A percentile compares a stretch with the other conserved stretches of the same genome.
phyloP scores from a whole-genome alignment of 2,797 vertebrate species.

The Gambusia yucatana region DNA sequence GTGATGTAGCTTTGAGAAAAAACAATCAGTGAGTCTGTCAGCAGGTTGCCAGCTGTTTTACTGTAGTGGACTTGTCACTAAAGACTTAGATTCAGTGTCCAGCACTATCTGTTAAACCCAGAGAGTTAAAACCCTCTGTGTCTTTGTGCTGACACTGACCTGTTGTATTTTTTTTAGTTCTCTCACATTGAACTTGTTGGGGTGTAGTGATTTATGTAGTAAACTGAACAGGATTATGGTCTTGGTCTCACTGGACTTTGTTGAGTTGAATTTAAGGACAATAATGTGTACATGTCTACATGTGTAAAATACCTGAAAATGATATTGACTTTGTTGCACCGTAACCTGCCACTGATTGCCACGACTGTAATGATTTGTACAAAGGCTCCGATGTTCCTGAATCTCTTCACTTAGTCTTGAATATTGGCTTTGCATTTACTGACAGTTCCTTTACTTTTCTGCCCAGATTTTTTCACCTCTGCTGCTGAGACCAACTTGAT shows the following conservation, averaged over 20 bases:
- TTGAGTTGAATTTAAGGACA: background rate
- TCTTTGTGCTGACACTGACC: background rate
- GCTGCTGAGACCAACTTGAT: conserved; percentile 52
- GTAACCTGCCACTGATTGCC: background rate
- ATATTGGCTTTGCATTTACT: background rate
- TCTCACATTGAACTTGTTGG: background rate
- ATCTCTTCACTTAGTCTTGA: background rate
- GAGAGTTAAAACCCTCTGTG: background rate
- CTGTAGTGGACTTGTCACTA: background rate
- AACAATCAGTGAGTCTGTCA: background rate
- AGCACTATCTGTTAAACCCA: no score
- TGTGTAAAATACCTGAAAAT: background rate
- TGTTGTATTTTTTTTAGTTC: background rate
- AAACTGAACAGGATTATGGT: background rate
- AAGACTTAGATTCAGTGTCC: no score
- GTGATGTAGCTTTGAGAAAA: background rate
- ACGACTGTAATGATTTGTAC: background rate
- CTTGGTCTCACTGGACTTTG: background rate
- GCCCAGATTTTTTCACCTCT: conserved; percentile 72
- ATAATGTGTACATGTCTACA: background rate
- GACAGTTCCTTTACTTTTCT: background rate
- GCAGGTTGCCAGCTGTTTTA: background rate
- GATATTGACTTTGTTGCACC: background rate
- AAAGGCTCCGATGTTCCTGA: background rate
- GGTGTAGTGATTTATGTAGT: background rate